phyloP scores from a whole-genome alignment of 2,888 invertebrate species.

The Aphodius sticticus region DNA sequence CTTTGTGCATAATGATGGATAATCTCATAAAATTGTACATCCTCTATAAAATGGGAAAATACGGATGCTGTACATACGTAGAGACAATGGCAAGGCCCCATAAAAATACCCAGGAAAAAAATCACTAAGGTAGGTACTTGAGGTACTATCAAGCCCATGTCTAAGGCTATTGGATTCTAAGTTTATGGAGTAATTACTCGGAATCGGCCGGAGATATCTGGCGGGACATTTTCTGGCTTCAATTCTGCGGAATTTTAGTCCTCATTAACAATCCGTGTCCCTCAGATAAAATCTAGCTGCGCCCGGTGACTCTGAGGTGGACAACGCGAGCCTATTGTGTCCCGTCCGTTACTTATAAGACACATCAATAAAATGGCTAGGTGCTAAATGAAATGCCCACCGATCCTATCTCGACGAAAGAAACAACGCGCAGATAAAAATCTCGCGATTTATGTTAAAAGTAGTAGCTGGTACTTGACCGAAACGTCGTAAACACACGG shows the following conservation, averaged over 20 bases:
- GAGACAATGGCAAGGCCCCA: neutral
- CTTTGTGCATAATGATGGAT: too few species aligned
- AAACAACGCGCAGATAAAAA: conserved; percentile 4
- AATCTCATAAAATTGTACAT: too few species aligned
- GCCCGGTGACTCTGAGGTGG: neutral
- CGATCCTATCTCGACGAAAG: neutral
- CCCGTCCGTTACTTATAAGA: neutral
- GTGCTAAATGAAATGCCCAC: conserved; percentile 4
- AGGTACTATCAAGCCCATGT: neutral
- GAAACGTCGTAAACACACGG: neutral
- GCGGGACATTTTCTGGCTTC: neutral
- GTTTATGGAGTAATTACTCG: neutral
- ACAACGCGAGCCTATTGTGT: neutral
- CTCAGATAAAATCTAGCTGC: conserved; percentile 4
- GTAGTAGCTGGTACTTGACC: neutral
- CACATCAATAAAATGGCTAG: neutral
- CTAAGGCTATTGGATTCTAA: neutral
- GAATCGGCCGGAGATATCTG: neutral
- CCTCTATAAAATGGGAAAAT: too few species aligned
- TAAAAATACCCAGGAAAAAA: neutral
- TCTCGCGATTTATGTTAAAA: conserved; percentile 4
- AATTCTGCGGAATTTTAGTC: neutral
- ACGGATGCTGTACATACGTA: neutral
- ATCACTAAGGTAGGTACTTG: neutral
- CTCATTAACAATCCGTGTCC: conserved; percentile 4